Percentiles rank a stretch among this genome's conserved stretches.
Evolutionary conservation across 1,140 invertebrate species (phyloP).

Genomic region (Drosophila biarmipes): DNA sequence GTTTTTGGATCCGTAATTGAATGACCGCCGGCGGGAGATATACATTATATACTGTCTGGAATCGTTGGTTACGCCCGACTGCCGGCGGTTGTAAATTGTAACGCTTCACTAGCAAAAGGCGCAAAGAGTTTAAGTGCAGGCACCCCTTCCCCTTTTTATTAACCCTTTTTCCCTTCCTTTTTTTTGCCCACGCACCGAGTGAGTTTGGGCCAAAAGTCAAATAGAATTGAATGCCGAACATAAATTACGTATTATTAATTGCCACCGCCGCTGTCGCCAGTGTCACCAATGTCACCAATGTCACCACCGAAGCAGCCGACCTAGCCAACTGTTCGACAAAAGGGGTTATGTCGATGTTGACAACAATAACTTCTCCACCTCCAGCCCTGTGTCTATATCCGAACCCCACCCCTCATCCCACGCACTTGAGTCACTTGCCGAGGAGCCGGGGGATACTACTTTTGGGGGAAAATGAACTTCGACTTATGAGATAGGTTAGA

Average conservation of each 20-base stretch:
- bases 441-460: too few relatives aligned
- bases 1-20: slow-evolving; percentile 38
- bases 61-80: slow-evolving; percentile 60
- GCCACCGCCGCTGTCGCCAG: slow-evolving; percentile 52
- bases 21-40: slow-evolving; percentile 19
- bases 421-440: slow-evolving; percentile 6
- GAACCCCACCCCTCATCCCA: background rate
- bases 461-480: too few relatives aligned
- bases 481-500: background rate
- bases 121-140: slow-evolving; percentile 70
- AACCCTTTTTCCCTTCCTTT: slow-evolving; percentile 51
- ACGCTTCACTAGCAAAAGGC: slow-evolving; percentile 71
- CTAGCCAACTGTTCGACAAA: slow-evolving; percentile 50
- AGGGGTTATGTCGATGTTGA: slow-evolving; percentile 75
- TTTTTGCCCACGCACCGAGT: slow-evolving; percentile 52
- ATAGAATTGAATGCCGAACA: slow-evolving; percentile 71
- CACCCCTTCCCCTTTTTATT: slow-evolving; percentile 10
- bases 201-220: slow-evolving; percentile 73
- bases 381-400: background rate
- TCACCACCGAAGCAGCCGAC: slow-evolving; percentile 19
- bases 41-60: slow-evolving; percentile 1
- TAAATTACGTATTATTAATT: slow-evolving; percentile 83
- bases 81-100: slow-evolving; percentile 72
- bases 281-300: slow-evolving; percentile 42
- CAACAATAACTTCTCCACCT: slow-evolving; percentile 42